Evolutionary conservation across 2,797 vertebrate species (phyloP).

Genomic region (Enteromius anoplus): DNA sequence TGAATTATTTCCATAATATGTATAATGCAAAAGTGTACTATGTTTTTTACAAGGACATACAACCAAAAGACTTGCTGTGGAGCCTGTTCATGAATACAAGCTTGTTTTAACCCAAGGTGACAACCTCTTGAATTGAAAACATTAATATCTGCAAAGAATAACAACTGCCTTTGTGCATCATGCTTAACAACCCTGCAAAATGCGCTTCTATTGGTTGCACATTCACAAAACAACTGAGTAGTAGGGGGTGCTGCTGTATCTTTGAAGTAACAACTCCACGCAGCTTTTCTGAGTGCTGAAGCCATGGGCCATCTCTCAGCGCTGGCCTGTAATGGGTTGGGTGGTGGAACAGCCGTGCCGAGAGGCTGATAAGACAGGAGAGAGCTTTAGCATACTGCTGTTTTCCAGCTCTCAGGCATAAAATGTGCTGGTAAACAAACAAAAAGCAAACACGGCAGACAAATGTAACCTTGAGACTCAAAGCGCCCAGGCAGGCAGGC

Average conservation of each 20-base stretch:
- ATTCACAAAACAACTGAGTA: constrained; percentile 57
- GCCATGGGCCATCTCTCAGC: constrained; percentile 73
- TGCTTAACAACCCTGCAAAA: neutral
- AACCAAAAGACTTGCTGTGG: neutral
- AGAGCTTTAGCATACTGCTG: constrained; percentile 54
- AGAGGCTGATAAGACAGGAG: constrained; percentile 65
- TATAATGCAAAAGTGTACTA: neutral
- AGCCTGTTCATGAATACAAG: neutral
- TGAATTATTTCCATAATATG: neutral
- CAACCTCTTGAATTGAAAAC: neutral
- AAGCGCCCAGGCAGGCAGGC: constrained; percentile 40
- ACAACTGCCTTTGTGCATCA: neutral
- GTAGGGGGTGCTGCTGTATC: constrained; percentile 58
- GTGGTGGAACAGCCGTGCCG: constrained; percentile 58
- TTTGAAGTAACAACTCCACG: constrained; percentile 76
- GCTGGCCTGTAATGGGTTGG: constrained; percentile 47
- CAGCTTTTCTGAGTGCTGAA: constrained; percentile 59
- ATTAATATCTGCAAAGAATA: neutral
- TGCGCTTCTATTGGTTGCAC: constrained; percentile 47
- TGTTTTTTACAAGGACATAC: neutral
- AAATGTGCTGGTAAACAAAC: constrained; percentile 58
- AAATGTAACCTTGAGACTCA: constrained; percentile 50
- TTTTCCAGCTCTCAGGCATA: constrained; percentile 48
- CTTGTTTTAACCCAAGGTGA: neutral
- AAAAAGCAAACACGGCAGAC: constrained; percentile 52